Evolutionary conservation across 2,888 invertebrate species (phyloP), one percentile per base, ranked within the genome.

Genomic region (Fabriciana adippe): DNA sequence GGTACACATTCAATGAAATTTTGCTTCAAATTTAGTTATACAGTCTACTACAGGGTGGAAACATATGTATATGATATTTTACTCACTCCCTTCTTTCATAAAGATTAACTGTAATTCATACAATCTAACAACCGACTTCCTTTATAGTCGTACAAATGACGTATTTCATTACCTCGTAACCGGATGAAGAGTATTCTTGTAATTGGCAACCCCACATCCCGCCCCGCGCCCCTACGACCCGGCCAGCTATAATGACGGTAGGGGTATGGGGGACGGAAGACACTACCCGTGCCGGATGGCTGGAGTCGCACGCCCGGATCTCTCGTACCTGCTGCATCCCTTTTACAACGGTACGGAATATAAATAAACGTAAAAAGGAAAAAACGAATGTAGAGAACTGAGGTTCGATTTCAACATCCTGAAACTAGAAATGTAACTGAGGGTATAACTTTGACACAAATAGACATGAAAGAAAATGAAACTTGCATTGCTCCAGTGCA

Each of bases 181-280:
- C 55, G 73, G 69, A 69, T 70, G 70, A 72, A 69, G 72, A 69
- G 70, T 67, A 59, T 62, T 57, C 63, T 61, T 72, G 70, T 70
- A 70, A 75, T 74, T 85, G 81, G 89, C 85, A 89, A 84, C 83
- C 80, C 69, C 66, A 65, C 35, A 66, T 66, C 76, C 78, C 85
- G 76, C 86, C 87, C 83, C 88, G 82, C 83, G 77, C 87, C 89
- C 87, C 88, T 85, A 76, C 89, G 88, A 88, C 90, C 90, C 83
- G 82, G 82, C 76, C 77, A 77, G 81, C 82, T 78, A 86, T 88
- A 87, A 88, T 85, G 85, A 85, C 86, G 81, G 86, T 79, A 79
- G 84, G 85, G 82, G 81, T 79, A 79, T 48, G 72, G 71, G 73
- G 72, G 80, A 83, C 87, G 87, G 89, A 87, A 86, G 85, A 85